phyloP scores from a whole-genome alignment of 23 tunicate species.

The Styela plicata region DNA sequence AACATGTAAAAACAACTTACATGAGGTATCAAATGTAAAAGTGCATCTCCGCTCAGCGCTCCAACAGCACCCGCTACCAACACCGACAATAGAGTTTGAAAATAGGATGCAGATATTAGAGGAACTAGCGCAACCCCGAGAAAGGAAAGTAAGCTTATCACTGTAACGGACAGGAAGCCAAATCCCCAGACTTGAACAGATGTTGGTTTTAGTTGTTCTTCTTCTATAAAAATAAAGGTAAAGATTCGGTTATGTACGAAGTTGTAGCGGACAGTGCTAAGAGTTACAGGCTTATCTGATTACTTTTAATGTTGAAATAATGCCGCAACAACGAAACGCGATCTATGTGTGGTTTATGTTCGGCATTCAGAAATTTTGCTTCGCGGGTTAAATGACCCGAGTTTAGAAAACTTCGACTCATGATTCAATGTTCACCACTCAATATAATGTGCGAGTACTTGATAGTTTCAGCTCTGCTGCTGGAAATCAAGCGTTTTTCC shows the following conservation, averaged over 20 bases:
- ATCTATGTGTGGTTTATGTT: no score
- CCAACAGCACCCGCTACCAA: constrained; percentile 90
- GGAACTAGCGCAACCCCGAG: constrained; percentile 75
- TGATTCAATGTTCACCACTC: no score
- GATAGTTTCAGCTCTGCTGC: no score
- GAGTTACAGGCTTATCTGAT: background rate
- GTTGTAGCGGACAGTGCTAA: no score
- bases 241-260: no score
- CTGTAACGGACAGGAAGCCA: constrained; percentile 53
- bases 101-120: constrained; percentile 39
- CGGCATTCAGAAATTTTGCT: no score
- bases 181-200: constrained; percentile 59
- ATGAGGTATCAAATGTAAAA: constrained; percentile 90
- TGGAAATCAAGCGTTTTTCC: no score
- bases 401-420: no score
- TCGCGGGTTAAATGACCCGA: no score
- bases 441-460: no score
- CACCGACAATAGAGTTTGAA: constrained; percentile 53
- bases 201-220: constrained; percentile 4
- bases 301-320: no score
- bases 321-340: no score
- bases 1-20: constrained; percentile 34
- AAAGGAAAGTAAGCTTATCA: constrained; percentile 63
- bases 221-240: background rate
- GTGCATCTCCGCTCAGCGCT: constrained; percentile 81